Conservation (phyloP, 2,888 invertebrate species). For the Acrocyrtus sp. region DNA sequence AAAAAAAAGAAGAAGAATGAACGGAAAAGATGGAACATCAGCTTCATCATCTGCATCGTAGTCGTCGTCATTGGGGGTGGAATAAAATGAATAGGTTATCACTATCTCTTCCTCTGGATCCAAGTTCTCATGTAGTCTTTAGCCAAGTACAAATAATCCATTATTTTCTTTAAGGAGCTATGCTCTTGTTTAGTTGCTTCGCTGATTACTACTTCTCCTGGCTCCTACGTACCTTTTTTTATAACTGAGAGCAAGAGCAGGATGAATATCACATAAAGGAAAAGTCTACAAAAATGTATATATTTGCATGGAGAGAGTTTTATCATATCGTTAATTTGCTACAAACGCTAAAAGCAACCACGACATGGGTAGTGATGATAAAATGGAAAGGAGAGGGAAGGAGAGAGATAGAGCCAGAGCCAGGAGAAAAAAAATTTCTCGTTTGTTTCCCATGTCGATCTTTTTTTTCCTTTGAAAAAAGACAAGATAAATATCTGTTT, state of each 20-base stretch:
- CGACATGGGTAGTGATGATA: no score
- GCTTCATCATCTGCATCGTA: constrained; percentile 9
- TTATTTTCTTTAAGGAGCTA: no score
- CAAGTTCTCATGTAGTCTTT: not conserved
- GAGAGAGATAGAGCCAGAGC: no score
- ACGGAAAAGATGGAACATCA: constrained; percentile 45
- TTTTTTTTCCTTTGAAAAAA: constrained; percentile 17
- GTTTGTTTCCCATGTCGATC: constrained; percentile 51
- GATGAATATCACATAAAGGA: no score
- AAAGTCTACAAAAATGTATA: no score
- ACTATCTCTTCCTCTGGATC: constrained; percentile 5
- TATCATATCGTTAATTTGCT: no score
- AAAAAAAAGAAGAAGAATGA: constrained; percentile 20
- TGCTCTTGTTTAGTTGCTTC: constrained; percentile 36
- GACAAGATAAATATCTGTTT: constrained; percentile 52
- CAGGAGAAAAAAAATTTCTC: constrained; percentile 41
- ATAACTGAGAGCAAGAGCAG: no score
- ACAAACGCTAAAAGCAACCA: no score
- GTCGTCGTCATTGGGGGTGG: constrained; percentile 26
- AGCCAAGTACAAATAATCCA: not conserved
- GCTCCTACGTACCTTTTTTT: no score
- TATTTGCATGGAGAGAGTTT: no score
- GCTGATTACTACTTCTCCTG: constrained; percentile 38
- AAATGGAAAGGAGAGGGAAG: not conserved
- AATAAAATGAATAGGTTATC: constrained; percentile 24